A percentile compares a stretch with the other conserved stretches of the same genome.
Conservation (phyloP, 2,113 vertebrate genomes). For the Psephotus haematonotus region DNA sequence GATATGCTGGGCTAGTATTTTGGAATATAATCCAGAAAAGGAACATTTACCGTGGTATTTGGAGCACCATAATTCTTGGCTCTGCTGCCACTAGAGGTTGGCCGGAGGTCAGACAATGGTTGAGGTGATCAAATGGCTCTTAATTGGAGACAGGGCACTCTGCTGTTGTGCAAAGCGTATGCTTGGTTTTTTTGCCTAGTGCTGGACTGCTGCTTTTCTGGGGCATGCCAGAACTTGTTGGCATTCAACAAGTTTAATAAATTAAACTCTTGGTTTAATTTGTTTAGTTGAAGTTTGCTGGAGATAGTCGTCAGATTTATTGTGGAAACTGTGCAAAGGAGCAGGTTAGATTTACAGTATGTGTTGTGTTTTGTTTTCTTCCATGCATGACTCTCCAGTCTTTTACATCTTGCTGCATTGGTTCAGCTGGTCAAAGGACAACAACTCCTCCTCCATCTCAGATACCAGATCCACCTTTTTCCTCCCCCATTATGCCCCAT, state of each 20-base stretch:
- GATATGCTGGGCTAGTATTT: background rate
- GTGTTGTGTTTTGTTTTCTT: slow-evolving; percentile 6
- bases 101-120: background rate
- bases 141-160: background rate
- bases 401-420: slow-evolving; percentile 94
- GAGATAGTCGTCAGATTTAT: background rate
- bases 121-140: background rate
- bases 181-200: accelerated
- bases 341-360: background rate
- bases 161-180: background rate
- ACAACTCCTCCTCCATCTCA: slow-evolving; percentile 96
- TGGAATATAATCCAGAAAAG: background rate
- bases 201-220: background rate
- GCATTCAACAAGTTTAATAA: no score
- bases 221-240: background rate
- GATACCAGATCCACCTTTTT: slow-evolving; percentile 93
- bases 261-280: background rate
- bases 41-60: background rate
- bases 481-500: slow-evolving; percentile 77
- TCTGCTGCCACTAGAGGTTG: background rate
- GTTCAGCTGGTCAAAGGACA: slow-evolving; percentile 95
- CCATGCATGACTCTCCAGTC: slow-evolving; percentile 72
- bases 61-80: background rate
- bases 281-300: background rate
- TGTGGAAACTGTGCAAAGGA: background rate